Conservation (phyloP, 2,113 vertebrate genomes). For the Ophthalmolycus amberensis region DNA sequence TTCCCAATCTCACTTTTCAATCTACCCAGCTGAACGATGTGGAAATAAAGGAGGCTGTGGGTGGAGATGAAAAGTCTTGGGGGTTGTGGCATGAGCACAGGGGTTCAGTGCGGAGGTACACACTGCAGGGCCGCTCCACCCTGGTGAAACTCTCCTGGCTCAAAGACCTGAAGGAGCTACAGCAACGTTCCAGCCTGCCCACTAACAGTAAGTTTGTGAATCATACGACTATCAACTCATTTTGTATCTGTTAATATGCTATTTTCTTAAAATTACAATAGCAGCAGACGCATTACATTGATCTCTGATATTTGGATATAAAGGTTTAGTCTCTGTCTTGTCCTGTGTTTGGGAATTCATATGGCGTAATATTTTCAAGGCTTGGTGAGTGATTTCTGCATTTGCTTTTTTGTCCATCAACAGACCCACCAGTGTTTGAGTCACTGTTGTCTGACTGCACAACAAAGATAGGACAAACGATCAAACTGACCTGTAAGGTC, state of each 20-base stretch:
- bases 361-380: neutral
- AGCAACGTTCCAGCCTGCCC: slow-evolving; percentile 86
- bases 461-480: slow-evolving; percentile 90
- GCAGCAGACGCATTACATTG: neutral
- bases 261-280: neutral
- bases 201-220: slow-evolving; percentile 86
- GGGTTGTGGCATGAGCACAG: slow-evolving; percentile 95
- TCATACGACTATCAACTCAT: neutral
- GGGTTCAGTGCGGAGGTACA: slow-evolving; percentile 91
- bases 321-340: neutral
- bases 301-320: neutral
- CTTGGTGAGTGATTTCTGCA: neutral
- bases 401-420: slow-evolving; percentile 23
- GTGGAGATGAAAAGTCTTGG: slow-evolving; percentile 92
- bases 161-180: slow-evolving; percentile 91
- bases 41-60: slow-evolving; percentile 90
- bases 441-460: slow-evolving; percentile 87
- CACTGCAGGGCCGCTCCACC: slow-evolving; percentile 90
- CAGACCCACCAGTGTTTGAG: slow-evolving; percentile 91
- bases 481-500: slow-evolving; percentile 93
- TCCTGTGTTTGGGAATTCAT: neutral
- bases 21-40: slow-evolving; percentile 89
- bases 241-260: neutral
- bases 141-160: slow-evolving; percentile 94
- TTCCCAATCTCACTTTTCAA: neutral